Conservation (phyloP, 2,113 vertebrate genomes). For the Trematomus loennbergii region DNA sequence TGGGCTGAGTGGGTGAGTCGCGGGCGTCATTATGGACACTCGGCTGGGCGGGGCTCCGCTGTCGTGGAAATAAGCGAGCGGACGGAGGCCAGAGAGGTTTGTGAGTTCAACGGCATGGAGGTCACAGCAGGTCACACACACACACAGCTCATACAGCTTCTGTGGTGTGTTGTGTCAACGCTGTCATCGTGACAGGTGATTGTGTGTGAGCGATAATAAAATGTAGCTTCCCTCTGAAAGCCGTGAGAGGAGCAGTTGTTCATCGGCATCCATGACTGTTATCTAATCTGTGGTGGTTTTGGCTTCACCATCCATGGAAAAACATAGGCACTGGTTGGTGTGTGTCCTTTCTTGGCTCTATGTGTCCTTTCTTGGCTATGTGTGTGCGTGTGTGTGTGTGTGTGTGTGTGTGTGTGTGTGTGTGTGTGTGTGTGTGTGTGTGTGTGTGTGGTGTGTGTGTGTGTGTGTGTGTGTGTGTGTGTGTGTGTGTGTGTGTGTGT, state of each 20-base stretch:
- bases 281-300: constrained; percentile 34
- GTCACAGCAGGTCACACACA: constrained; percentile 13
- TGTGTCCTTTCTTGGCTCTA: background rate
- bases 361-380: background rate
- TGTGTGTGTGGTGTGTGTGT: constrained; percentile 9
- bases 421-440: background rate
- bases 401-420: constrained; percentile 2
- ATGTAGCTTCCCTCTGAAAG: constrained; percentile 1
- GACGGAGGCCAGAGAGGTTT: constrained; percentile 20
- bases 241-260: constrained; percentile 32
- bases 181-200: background rate
- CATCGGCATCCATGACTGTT: constrained; percentile 17
- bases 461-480: background rate
- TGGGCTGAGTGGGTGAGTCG: constrained; percentile 24
- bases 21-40: constrained; percentile 33
- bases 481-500: constrained; percentile 20
- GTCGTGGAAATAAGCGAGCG: background rate
- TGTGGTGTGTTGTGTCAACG: constrained; percentile 5
- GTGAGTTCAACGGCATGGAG: constrained; percentile 6
- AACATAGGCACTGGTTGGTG: constrained; percentile 6
- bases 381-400: constrained; percentile 14
- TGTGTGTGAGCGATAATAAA: background rate
- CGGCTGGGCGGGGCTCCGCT: background rate
- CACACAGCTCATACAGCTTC: background rate
- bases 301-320: constrained; percentile 28